Percentiles rank a stretch among this genome's conserved stretches.
These are phyloP conservation scores for Montipora sp. DNA, from an alignment of 64 coral and sea anemone species.

Conservation along the genomic window DNA sequence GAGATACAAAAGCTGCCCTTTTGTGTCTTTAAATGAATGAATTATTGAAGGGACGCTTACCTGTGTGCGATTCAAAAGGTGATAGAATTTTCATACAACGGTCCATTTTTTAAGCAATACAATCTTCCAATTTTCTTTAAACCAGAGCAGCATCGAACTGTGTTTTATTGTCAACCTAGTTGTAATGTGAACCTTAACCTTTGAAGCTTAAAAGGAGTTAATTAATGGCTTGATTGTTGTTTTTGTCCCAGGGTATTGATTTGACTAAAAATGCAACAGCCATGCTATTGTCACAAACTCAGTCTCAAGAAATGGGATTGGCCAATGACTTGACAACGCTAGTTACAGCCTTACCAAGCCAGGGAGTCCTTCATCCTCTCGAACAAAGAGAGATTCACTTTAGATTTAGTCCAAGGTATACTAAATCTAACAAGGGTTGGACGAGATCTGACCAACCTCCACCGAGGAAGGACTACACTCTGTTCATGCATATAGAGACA, in stretches of 20 bases:
- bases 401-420: slow-evolving; percentile 87
- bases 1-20: too few species aligned
- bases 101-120: too few species aligned
- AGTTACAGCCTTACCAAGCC: slow-evolving; percentile 88
- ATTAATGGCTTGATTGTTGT: neutral
- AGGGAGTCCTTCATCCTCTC: slow-evolving; percentile 75
- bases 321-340: slow-evolving; percentile 87
- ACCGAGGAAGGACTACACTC: slow-evolving; percentile 83
- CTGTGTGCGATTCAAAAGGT: too few species aligned
- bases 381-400: slow-evolving; percentile 86
- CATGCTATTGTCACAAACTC: slow-evolving; percentile 66
- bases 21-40: too few species aligned
- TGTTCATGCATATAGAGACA: slow-evolving; percentile 97
- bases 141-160: too few species aligned
- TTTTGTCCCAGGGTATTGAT: slow-evolving; percentile 80
- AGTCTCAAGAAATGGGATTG: slow-evolving; percentile 67
- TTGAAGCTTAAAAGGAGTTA: too few species aligned
- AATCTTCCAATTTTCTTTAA: too few species aligned
- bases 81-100: too few species aligned
- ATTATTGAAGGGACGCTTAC: too few species aligned
- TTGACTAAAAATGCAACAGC: slow-evolving; percentile 89
- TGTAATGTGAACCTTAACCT: too few species aligned
- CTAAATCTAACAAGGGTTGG: slow-evolving; percentile 78
- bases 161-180: too few species aligned
- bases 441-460: slow-evolving; percentile 71